Evolutionary conservation across 1,140 invertebrate species (phyloP), one percentile per base, ranked within the genome.

Genomic region (Coboldia fuscipes): DNA sequence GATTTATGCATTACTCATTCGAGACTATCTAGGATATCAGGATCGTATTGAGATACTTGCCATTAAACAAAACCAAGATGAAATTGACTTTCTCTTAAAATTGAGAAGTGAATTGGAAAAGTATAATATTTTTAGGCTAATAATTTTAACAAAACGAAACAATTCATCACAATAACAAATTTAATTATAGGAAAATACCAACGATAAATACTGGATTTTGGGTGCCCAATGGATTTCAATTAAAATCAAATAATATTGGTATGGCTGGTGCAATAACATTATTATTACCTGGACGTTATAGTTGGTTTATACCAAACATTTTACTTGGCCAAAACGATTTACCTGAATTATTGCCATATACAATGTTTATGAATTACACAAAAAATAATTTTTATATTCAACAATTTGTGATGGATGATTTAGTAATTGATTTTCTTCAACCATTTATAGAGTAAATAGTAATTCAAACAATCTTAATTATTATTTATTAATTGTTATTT

Each of bases 161-260:
- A 12, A 7, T 32, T n/a, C 18, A 32, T 16, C 3, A 24, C n/a
- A 33, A 20, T 33, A 4, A 4, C 19, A n/a, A 3, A n/a, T 33
- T 7, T 30, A 15, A 14, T n/a, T 33, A 4, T 18, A 27, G 26
- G 37, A 68, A 69, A 16, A 56, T 60, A 18, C 55, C 68, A 3
- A 71, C 73, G 64, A 63, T 81, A 8, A 79, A 80, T 50, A 48
- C 82, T 39, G 75, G 75, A 43, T 66, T 76, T 1, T 76, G 72
- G 67, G 58, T 73, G 24, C 57, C 63, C 3, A 63, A 71, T 1
- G 63, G 68, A 22, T 53, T 64, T 31, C 66, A 70, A 37, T 61
- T 57, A 15, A 42, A 50, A 24, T 37, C 39, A 42, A 44, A 45
- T 20, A 48, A 39, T 15, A 35, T 45, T 15, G 56, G 39, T 16